Conservation (phyloP, 2,797 vertebrate species). For the Oreochromis mossambicus region DNA sequence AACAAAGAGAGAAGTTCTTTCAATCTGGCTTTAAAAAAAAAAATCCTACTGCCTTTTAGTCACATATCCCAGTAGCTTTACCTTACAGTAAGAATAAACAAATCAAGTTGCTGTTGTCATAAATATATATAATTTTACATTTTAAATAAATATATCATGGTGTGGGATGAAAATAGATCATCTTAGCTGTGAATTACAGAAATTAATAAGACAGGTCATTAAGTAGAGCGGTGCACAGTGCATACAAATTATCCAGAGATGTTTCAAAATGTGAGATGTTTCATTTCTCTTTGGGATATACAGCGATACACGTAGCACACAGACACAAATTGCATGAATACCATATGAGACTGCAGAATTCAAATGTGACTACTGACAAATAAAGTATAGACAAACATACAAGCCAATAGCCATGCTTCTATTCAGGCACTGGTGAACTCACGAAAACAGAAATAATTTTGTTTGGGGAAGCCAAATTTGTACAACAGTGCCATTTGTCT, state of each 20-base stretch:
- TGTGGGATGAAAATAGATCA: conserved; percentile 2
- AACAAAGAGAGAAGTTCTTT: neutral
- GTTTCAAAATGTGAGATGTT: neutral
- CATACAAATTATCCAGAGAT: neutral
- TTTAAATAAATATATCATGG: conserved; percentile 13
- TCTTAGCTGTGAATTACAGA: neutral
- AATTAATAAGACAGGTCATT: conserved; percentile 9
- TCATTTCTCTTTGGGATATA: neutral
- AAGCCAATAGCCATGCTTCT: neutral
- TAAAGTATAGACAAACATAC: neutral
- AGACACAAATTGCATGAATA: neutral
- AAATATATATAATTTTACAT: neutral
- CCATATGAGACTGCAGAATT: neutral
- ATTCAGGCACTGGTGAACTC: neutral
- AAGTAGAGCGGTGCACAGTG: neutral
- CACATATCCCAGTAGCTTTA: neutral
- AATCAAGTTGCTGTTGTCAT: neutral
- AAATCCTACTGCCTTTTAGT: neutral
- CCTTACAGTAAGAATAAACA: neutral
- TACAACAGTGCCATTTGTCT: neutral
- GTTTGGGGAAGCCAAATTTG: neutral
- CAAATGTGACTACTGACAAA: accelerated
- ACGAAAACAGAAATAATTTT: neutral
- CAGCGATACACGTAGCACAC: neutral
- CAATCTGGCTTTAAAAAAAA: neutral